Conservation (phyloP, 1,140 invertebrate genomes). For the Cydia splendana region DNA sequence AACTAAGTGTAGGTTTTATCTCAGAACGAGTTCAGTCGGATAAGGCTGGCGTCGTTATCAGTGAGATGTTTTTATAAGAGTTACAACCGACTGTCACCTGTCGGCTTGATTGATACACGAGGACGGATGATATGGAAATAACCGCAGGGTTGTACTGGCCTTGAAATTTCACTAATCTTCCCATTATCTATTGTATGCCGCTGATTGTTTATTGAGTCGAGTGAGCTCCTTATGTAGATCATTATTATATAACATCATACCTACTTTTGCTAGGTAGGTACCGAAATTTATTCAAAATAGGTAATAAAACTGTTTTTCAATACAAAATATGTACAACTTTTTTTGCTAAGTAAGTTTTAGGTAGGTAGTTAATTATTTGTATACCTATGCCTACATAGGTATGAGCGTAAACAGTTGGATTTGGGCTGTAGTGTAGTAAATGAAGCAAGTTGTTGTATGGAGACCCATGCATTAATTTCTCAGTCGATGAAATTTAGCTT, state of each 20-base stretch:
- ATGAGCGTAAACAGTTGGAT: too few species aligned
- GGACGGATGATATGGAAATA: constrained; percentile 54
- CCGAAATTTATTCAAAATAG: background rate
- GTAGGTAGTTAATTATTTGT: too few species aligned
- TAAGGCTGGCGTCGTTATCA: constrained; percentile 24
- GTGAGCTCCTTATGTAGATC: background rate
- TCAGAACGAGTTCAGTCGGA: constrained; percentile 25
- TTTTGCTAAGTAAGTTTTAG: too few species aligned
- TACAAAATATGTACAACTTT: too few species aligned
- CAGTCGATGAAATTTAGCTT: too few species aligned
- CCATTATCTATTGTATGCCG: constrained; percentile 3
- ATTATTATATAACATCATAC: background rate
- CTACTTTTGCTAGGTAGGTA: background rate
- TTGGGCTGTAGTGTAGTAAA: too few species aligned
- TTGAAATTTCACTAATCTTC: constrained; percentile 36
- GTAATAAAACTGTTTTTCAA: background rate
- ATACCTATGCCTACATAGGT: too few species aligned
- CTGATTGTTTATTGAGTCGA: background rate
- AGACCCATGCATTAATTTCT: too few species aligned
- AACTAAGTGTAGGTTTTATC: background rate
- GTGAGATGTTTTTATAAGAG: constrained; percentile 31
- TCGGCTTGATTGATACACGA: constrained; percentile 59
- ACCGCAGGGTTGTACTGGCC: constrained; percentile 46
- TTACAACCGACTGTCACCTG: constrained; percentile 36
- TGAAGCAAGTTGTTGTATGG: too few species aligned